Percentiles rank a stretch among this genome's conserved stretches.
Conservation (phyloP, 1,140 invertebrate genomes). For the Homalodisca vitripennis region DNA sequence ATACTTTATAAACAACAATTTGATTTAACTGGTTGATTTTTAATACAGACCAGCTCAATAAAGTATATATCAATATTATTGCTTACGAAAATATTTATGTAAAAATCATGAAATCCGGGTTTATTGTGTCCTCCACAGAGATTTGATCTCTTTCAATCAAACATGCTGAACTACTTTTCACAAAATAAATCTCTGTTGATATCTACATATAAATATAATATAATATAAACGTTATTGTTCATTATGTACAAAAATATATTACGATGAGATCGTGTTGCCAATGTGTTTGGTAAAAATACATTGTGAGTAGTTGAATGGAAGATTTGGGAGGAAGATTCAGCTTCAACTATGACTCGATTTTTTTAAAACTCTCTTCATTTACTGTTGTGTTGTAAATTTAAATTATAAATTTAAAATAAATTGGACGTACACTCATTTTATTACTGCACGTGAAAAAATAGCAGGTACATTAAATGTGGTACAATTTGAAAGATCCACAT, state of each 20-base stretch:
- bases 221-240: no score
- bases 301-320: not conserved
- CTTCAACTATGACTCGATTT: no score
- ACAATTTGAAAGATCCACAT: no score
- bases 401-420: no score
- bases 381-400: no score
- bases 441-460: no score
- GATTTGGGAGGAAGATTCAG: not conserved
- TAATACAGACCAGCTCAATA: no score
- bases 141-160: constrained; percentile 8
- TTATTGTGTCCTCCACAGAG: not conserved
- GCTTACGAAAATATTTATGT: not conserved
- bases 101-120: not conserved
- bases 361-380: no score
- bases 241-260: constrained; percentile 14
- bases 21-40: no score
- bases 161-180: not conserved
- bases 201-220: constrained; percentile 18
- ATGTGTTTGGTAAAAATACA: constrained; percentile 8
- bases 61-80: not conserved
- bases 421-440: no score
- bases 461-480: no score
- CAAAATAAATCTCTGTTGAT: constrained; percentile 11
- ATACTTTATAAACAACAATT: no score
- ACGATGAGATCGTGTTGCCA: constrained; percentile 15